Evolutionary conservation across 2,797 vertebrate genomes (phyloP), one percentile per base, ranked within the genome.

Genomic region (Sebastiscus albofasciatus): DNA sequence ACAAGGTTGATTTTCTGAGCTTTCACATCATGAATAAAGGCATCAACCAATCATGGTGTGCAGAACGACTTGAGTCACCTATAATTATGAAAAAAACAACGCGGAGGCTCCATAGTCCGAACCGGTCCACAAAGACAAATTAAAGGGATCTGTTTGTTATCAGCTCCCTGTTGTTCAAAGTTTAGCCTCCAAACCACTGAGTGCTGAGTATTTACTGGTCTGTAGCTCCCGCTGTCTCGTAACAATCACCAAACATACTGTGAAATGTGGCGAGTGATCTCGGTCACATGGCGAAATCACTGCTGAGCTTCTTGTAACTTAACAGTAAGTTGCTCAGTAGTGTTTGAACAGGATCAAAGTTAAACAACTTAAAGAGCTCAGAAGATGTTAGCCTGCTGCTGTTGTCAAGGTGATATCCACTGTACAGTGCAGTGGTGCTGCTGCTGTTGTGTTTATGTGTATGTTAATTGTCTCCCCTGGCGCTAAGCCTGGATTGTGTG

Each of bases 391-490:
- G 80, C 69, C 82, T 81, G 79, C 79, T 87, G 78, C 78, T 68
- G 83, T 82, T 67, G 75, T 79, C 84, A 75, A 64, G 85, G 83
- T 82, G 81, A 89, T 39, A 27, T 79, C 67, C 66, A 29, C 65
- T 12, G 67, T 73, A 77, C 59, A 69, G 72, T 75, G 67, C 76
- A 83, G 71, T 20, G 22, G 33, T 79, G 72, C 74, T 79, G 73
- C 82, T 89, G 89, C 91, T 83, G 67, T 82, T 82, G 65, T 87
- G 80, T 93, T 91, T 90, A 90, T 93, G 88, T 94, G 91, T 86
- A 79, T 91, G 89, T 93, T 95, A 93, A 95, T 94, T 93, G 92
- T 94, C 87, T 93, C 94, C 92, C 91, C 82, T 91, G 85, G 90
- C 82, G 60, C 90, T 29, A 34, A 74, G 85, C 84, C 83, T 89